These are phyloP conservation scores for Istiophorus platypterus DNA, from an alignment of 2,113 vertebrate species.

Conservation along the genomic window DNA sequence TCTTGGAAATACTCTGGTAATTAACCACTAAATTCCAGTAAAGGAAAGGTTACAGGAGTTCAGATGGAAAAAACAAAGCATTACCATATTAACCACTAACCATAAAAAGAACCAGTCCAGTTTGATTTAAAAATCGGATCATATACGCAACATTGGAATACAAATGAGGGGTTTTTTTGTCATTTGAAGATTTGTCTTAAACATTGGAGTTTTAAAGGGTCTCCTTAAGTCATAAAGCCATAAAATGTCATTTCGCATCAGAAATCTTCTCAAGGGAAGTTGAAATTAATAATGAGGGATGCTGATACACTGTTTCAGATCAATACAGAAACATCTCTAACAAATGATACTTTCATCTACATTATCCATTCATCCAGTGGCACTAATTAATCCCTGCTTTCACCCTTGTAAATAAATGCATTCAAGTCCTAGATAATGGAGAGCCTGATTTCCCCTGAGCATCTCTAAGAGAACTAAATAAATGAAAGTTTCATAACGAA, in stretches of 20 bases:
- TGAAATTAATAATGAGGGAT: slow-evolving; percentile 28
- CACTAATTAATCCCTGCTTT: slow-evolving; percentile 58
- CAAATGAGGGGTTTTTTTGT: background rate
- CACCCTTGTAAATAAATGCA: slow-evolving; percentile 54
- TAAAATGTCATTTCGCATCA: background rate
- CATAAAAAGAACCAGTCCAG: background rate
- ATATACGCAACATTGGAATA: background rate
- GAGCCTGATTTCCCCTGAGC: slow-evolving; percentile 71
- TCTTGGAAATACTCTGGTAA: background rate
- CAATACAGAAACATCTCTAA: slow-evolving; percentile 31
- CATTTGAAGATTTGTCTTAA: background rate
- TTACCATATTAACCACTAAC: background rate
- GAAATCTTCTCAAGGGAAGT: background rate
- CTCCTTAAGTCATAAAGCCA: background rate
- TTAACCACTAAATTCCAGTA: background rate
- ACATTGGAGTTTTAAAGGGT: background rate
- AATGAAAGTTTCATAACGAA: slow-evolving; percentile 64
- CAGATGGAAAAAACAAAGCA: background rate
- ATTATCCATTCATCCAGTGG: slow-evolving; percentile 33
- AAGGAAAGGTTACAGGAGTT: background rate
- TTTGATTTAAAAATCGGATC: background rate
- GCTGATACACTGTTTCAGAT: slow-evolving; percentile 26
- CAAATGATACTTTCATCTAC: slow-evolving; percentile 53
- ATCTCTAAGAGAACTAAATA: slow-evolving; percentile 48
- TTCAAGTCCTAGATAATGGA: slow-evolving; percentile 47